Evolutionary conservation across 2,113 vertebrate genomes (phyloP), one percentile per base, ranked within the genome.

Genomic region (Festucalex cinctus): DNA sequence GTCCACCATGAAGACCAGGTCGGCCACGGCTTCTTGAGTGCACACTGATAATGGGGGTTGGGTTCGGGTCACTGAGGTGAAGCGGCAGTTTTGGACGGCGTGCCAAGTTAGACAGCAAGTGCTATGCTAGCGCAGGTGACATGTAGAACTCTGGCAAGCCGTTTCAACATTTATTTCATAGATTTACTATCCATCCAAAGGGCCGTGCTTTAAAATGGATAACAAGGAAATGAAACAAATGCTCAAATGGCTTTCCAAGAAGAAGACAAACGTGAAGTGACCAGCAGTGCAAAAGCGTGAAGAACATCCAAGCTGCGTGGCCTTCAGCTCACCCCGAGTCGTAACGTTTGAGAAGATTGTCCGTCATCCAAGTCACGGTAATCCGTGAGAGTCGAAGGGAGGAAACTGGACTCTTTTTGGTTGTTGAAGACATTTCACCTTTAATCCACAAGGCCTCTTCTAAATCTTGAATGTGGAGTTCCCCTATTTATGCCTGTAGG

Each of bases 1-100:
- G 85, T 98, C 95, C 76, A 97, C 95, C 93, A 97, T 86, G 93
- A 98, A 96, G 85, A 97, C 91, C 88, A 97, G 92, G 92, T 98
- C 95, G 12, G 95, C 96, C 61, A 94, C 88, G 0, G 91, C 90
- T 90, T 92, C 80, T 68, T 90, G 91, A 82, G 82, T 93, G 90
- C 91, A 93, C 86, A 93, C 95, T 98, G 92, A 85, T 89, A 90
- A 54, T 6, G 51, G 88, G 90, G 85, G 91, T 41, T 41, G 20
- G 44, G n/a, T 12, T 62, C 26, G 59, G 8, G 54, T 77, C 70
- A 76, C 3, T 54, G 39, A 36, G 10, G 58, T 69, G 2, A 17
- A 22, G 43, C 39, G 32, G 57, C 26, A 5, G 1, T 46, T 26
- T 48, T 3, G 28, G 28, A 46, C 20, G 19, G 58, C 8, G 57